Percentiles rank a stretch among this genome's conserved stretches.
Conservation (phyloP, 2,797 vertebrate species). For the Remorina albescens region DNA sequence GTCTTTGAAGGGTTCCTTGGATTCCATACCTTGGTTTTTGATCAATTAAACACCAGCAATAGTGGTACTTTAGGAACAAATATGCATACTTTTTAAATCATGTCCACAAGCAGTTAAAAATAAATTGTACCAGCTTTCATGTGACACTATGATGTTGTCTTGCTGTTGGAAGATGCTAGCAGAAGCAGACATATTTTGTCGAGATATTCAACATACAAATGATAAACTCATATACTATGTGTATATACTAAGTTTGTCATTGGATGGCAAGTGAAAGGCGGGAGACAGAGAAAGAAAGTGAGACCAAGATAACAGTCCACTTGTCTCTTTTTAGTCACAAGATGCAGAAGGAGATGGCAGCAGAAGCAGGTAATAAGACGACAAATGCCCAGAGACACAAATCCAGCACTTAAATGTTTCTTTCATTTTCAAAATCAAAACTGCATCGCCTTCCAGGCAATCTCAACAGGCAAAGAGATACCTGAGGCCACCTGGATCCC, state of each 20-base stretch:
- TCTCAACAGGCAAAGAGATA: conserved; percentile 75
- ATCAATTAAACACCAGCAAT: neutral
- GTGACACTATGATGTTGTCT: neutral
- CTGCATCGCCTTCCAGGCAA: conserved; percentile 76
- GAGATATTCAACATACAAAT: conserved; percentile 8
- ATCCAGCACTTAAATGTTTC: conserved; percentile 79
- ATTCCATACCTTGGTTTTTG: neutral
- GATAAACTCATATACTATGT: conserved; percentile 16
- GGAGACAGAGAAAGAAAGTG: conserved; percentile 50
- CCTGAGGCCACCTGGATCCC: conserved; percentile 86
- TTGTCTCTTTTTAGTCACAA: conserved; percentile 75
- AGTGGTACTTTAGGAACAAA: neutral
- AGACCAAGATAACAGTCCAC: conserved; percentile 64
- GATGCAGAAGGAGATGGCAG: conserved; percentile 75
- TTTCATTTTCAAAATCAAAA: conserved; percentile 84
- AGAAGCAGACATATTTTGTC: conserved; percentile 12
- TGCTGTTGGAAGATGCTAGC: neutral
- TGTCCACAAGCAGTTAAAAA: neutral
- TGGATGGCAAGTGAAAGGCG: conserved; percentile 37
- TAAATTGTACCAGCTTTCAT: neutral
- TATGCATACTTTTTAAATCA: neutral
- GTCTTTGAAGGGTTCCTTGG: neutral
- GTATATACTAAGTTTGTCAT: conserved; percentile 53
- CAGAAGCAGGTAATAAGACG: conserved; percentile 78
- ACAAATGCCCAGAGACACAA: conserved; percentile 82